Percentiles rank a stretch among this genome's conserved stretches.
These are phyloP conservation scores for Dreissena polymorpha DNA, from an alignment of 1,140 invertebrate species.

Conservation along the genomic window DNA sequence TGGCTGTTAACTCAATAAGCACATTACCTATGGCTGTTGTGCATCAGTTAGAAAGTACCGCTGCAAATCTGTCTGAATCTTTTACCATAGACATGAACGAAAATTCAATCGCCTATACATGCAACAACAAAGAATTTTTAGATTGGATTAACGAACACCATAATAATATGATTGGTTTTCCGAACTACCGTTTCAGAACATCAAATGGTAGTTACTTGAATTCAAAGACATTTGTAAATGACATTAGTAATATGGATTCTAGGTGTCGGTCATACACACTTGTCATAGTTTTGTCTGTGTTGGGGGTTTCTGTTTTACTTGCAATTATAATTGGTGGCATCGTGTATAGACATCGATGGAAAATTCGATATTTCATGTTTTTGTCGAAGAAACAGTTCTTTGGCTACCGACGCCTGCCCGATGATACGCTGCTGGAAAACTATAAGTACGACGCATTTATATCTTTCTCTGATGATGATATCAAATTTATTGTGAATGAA, in stretches of 20 bases:
- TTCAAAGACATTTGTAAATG: background rate
- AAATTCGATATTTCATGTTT: conserved; percentile 26
- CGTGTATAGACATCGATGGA: conserved; percentile 42
- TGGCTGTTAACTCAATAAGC: conserved; percentile 5
- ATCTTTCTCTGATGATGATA: conserved; percentile 59
- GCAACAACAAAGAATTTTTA: conserved; percentile 19
- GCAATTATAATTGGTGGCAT: conserved; percentile 15
- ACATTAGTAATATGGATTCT: conserved; percentile 15
- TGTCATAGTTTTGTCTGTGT: background rate
- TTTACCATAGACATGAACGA: conserved; percentile 28
- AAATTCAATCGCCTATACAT: conserved; percentile 24
- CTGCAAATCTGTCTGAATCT: background rate
- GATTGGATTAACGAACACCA: conserved; percentile 18
- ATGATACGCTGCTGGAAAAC: background rate
- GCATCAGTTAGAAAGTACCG: background rate
- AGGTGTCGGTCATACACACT: background rate
- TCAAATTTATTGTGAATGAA: conserved; percentile 45
- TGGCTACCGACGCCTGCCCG: conserved; percentile 7
- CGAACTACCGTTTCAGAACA: background rate
- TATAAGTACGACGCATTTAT: conserved; percentile 65
- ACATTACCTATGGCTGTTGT: background rate
- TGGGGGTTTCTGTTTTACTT: conserved; percentile 12
- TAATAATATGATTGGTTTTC: conserved; percentile 4
- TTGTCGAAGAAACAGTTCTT: conserved; percentile 22
- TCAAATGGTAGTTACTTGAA: background rate